Base-by-base conservation (phyloP, 2,113 vertebrate species). In the Plecturocebus donacophilus region DNA sequence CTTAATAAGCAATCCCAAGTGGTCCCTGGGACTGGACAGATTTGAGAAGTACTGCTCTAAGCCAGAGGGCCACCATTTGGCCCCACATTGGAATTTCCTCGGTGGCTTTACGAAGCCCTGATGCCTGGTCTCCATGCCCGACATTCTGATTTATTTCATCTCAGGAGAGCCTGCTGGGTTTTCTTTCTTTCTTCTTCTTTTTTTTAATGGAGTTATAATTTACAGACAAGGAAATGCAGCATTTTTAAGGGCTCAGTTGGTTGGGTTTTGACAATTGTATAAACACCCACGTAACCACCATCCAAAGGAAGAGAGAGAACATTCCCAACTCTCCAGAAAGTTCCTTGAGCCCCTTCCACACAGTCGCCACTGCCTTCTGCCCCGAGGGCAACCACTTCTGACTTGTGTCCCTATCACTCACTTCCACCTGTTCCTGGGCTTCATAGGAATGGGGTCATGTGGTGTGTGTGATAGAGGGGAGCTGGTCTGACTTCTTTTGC, bases 401-500 rank as follows among this genome's bases (percentile, higher is more conserved):
- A 38, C 61, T 19, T 30, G 19, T 61, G 71, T 49, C 75, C 0
- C 23, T 1, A 0, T 0, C 4, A 58, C 25, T 71, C 58, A 19
- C 17, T 38, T 38, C 23, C 0, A 3, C 45, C 81, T 82, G 83
- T 58, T 35, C 61, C 21, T 45, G 35, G 71, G n/a, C 47, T n/a
- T 64, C 9, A 3, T 3, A 1, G 0, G n/a, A 12, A 3, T 13
- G 35, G 8, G 30, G n/a, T n/a, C n/a, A 20, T 7, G 16, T 5
- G 1, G 35, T 47, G 5, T 52, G 25, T 61, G 56, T 3, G 9
- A 14, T 9, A 35, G 7, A 14, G 6, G 52, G 47, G 35, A 25
- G 10, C 0, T 1, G 20, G 35, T 25, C 68, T 21, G 45, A 38
- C 19, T 16, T 35, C 52, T 11, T 42, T 42, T 3, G 5, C 47